Evolutionary conservation across 2,113 vertebrate species (phyloP), one percentile per base, ranked within the genome.

Genomic region (Podarcis cretensis): DNA sequence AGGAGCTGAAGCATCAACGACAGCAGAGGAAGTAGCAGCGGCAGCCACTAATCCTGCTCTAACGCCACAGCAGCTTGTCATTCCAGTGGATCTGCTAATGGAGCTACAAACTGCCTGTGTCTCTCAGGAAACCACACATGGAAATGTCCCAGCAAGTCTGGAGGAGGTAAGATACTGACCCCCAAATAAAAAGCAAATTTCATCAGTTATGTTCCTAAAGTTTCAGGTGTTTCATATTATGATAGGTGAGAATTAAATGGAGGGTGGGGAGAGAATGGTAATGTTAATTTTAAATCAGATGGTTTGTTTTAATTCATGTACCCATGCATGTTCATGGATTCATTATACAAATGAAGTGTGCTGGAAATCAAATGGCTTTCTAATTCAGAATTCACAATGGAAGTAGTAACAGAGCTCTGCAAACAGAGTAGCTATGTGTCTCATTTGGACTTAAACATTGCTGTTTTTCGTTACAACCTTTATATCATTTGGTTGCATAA

Each of bases 21-120:
- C 23, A 48, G 69, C 2, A 84, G 35, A 74, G 12, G 7, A 10
- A 78, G 40, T 8, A 16, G 76, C 87, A 43, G 71, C 87, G 87
- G 40, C 65, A 35, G 9, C 5, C 83, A 87, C 88, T 40, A 74
- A 93, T 25, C 78, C 88, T 93, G 83, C 88, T 92, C 14, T 35
- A 4, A 74, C 77, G 76, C 21, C 86, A 73, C 32, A 73, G 63
- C 18, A 37, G 40, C 27, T 78, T 66, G 77, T 87, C 86, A 71
- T 54, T 21, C 25, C 37, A 40, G 1, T 59, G 68, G 77, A 91
- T 32, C 32, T 81, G 37, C 35, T 14, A 1, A 65, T 1, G 7
- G 21, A 10, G 35, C 89, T 84, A 81, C 89, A 88, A 92, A 76
- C 87, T 81, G 57, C 74, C 76, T 30, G 59, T 90, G 73, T 6